Conservation (phyloP, 2,113 vertebrate genomes). For the Oreochromis tanganicae region DNA sequence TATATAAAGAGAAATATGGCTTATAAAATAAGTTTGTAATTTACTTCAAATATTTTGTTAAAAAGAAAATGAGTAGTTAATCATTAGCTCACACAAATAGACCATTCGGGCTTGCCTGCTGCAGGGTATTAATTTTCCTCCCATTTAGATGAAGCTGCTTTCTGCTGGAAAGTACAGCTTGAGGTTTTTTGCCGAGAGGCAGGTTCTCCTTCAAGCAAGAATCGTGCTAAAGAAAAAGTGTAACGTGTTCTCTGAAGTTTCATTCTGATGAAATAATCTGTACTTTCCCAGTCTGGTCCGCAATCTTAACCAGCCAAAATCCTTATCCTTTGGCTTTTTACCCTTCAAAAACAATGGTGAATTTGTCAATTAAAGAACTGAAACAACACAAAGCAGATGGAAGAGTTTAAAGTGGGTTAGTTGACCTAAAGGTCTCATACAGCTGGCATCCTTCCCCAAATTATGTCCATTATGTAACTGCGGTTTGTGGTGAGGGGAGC, state of each 20-base stretch:
- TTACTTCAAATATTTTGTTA: not conserved
- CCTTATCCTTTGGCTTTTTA: not conserved
- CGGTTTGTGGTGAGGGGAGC: conserved; percentile 15
- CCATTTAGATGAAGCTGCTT: not conserved
- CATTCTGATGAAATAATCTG: not conserved
- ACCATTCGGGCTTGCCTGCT: not conserved
- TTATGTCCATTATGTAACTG: conserved; percentile 28
- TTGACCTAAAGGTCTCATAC: not conserved
- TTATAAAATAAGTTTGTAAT: not conserved
- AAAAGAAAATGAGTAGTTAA: not conserved
- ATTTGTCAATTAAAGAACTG: not conserved
- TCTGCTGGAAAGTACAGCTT: conserved; percentile 10
- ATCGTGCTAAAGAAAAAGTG: not conserved
- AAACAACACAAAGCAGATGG: not conserved
- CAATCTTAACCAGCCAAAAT: not conserved
- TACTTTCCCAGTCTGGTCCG: not conserved
- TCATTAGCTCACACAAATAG: conserved; percentile 9
- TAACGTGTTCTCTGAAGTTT: not conserved
- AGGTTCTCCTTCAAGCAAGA: not conserved
- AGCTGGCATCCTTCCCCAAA: not conserved
- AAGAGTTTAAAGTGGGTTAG: not conserved
- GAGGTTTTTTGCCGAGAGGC: not conserved
- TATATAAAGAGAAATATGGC: not conserved
- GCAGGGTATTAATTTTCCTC: conserved; percentile 18
- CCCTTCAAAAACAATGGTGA: not conserved